Base-by-base conservation (phyloP, 2,113 vertebrate genomes). In the Neofelis nebulosa region DNA sequence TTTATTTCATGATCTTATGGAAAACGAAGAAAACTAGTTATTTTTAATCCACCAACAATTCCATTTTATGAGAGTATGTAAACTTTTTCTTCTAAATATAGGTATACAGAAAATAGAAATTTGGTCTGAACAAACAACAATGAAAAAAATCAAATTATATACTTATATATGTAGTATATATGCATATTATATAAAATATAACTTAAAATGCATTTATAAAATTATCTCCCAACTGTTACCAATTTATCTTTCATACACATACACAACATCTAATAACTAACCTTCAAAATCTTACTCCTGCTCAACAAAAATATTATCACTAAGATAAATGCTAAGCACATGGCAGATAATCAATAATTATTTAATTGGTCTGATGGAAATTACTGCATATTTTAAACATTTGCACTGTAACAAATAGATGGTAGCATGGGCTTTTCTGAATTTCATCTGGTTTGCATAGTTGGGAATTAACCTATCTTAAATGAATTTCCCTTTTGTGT, bases 1-100 rank as follows among this genome's bases (percentile, higher is more conserved):
- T 88, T 78, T 91, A 92, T 83, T 94, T 89, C 9, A 92, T 93
- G 86, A 91, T 82, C 90, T 96, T 97, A 95, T 87, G 5, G 7
- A 93, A 97, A 93, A 86, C 76, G 7, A 95, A 94, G 13, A 96
- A 96, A 91, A 97, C 94, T 38, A 55, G 23, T 93, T 94, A 94
- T 90, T 97, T 80, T 63, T 76, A 97, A 96, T 50, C 50, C 85
- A 96, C 6, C 68, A 96, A 92, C 21, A 98, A 94, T 83, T 83
- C n/a, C 36, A 86, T 86, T 93, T 94, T 91, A 61, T 79, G 5
- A 89, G 36, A 86, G 7, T 57, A 66, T n/a, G 7, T 41, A 88
- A 31, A 21, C 38, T 78, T 97, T 89, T 95, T 33, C 27, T 89
- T 95, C 14, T 73, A 93, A 95, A 36, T 74, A 63, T 7, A 84